A percentile compares a stretch with the other conserved stretches of the same genome.
Conservation (phyloP, 2,888 invertebrate genomes). For the Sinotaia quadrata region DNA sequence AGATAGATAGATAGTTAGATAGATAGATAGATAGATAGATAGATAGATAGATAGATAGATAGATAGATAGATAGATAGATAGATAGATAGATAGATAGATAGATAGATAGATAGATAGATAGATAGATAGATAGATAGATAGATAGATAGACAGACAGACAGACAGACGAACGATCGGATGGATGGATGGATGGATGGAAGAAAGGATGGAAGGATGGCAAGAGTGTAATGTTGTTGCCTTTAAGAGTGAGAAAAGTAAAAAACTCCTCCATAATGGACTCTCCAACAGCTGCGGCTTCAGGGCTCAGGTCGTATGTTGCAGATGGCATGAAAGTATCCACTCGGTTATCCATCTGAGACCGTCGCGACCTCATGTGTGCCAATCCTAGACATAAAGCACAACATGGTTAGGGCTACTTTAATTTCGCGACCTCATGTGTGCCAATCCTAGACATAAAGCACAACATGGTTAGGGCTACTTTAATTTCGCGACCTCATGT, state of each 20-base stretch:
- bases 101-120: too few relatives aligned
- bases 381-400: conserved; percentile 4
- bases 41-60: too few relatives aligned
- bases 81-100: not conserved
- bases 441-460: conserved; percentile 4
- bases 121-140: too few relatives aligned
- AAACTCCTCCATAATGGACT: conserved; percentile 27
- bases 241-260: conserved; percentile 14
- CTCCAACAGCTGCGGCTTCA: conserved; percentile 17
- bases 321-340: not conserved
- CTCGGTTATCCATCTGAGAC: conserved; percentile 11
- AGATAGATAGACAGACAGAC: too few relatives aligned
- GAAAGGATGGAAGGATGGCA: not conserved
- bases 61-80: too few relatives aligned
- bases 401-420: too few relatives aligned
- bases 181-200: too few relatives aligned
- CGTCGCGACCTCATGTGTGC: conserved; percentile 6
- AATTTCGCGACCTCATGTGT: not conserved
- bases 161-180: too few relatives aligned
- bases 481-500: not conserved
- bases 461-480: too few relatives aligned
- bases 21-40: too few relatives aligned
- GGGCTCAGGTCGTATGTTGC: conserved; percentile 1
- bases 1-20: too few relatives aligned
- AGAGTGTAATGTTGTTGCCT: conserved; percentile 1